Evolutionary conservation across 2,888 invertebrate genomes (phyloP).

Genomic region (Drosophila merina): DNA sequence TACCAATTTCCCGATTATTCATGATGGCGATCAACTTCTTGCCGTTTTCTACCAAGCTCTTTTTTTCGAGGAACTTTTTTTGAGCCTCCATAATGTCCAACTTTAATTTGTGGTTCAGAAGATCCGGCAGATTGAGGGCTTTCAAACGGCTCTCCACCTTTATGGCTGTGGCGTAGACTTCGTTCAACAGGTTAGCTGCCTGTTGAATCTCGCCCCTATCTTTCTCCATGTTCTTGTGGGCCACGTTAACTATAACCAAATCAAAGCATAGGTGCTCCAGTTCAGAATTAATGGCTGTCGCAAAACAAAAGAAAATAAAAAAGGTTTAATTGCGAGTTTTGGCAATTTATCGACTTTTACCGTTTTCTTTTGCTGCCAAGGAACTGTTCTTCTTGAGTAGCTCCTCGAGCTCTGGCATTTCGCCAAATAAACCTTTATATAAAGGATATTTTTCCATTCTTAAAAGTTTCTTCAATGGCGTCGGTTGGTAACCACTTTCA

Average conservation of each 20-base stretch:
- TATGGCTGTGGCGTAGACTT: background rate
- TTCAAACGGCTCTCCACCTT: background rate
- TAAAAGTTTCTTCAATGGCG: background rate
- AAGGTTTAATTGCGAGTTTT: background rate
- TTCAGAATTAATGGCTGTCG: background rate
- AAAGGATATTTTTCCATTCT: background rate
- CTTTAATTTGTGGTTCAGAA: background rate
- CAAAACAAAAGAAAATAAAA: background rate
- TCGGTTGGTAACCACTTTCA: background rate
- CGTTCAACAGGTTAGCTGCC: background rate
- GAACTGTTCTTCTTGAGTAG: background rate
- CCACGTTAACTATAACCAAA: background rate
- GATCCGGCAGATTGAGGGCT: background rate
- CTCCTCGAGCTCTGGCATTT: background rate
- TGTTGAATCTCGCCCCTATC: background rate
- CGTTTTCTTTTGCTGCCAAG: background rate
- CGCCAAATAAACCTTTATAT: background rate
- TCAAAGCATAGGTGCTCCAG: background rate
- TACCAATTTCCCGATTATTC: background rate
- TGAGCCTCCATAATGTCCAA: background rate
- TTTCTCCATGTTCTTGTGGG: background rate
- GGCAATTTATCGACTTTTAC: background rate
- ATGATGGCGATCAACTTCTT: background rate
- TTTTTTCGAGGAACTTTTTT: background rate
- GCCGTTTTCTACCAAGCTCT: background rate